Conservation (phyloP, 1,140 invertebrate genomes). For the Drosophila subobscura region DNA sequence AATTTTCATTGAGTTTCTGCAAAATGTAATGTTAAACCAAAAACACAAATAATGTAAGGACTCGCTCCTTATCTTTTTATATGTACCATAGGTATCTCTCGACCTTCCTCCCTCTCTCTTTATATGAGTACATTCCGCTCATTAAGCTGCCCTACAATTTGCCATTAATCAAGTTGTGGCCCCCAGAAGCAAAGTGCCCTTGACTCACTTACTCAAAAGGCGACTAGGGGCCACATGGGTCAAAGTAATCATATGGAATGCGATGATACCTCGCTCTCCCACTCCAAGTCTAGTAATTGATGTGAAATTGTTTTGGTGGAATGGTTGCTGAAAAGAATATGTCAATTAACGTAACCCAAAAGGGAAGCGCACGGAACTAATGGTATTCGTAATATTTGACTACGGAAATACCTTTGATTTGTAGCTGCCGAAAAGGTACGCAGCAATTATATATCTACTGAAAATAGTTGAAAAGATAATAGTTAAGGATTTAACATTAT, state of each 20-base stretch:
- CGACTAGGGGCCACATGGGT: conserved; percentile 12
- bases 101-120: background rate
- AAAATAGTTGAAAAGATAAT: too few relatives aligned
- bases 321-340: background rate
- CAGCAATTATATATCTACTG: too few relatives aligned
- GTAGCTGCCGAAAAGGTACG: too few relatives aligned
- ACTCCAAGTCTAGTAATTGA: background rate
- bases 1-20: conserved; percentile 36
- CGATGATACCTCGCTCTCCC: background rate
- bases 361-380: background rate
- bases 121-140: conserved; percentile 4
- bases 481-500: too few relatives aligned
- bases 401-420: too few relatives aligned
- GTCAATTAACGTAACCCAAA: background rate
- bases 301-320: conserved; percentile 1
- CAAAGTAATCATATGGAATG: conserved; percentile 26
- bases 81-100: background rate
- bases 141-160: conserved; percentile 49
- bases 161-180: conserved; percentile 50
- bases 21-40: conserved; percentile 36
- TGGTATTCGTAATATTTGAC: too few relatives aligned
- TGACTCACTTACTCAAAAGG: conserved; percentile 51
- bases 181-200: conserved; percentile 35
- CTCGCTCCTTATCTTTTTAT: background rate
- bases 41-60: background rate